Conservation (phyloP, 2,797 vertebrate species). For the Rousettus madagascariensis region DNA sequence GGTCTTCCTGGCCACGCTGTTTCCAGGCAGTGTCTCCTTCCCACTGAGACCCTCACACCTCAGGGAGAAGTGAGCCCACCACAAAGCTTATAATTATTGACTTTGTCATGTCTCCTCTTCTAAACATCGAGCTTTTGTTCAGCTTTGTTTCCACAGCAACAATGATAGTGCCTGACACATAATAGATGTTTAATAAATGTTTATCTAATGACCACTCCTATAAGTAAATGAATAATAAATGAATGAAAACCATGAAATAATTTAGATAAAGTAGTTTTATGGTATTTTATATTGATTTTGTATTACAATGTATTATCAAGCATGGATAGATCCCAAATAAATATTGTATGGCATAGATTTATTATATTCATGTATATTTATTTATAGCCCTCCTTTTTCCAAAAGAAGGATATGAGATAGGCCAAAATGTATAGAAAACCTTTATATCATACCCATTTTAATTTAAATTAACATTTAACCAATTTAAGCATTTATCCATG, state of each 20-base stretch:
- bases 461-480: not conserved
- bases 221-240: not conserved
- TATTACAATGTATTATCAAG: not conserved
- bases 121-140: not conserved
- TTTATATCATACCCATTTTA: not conserved
- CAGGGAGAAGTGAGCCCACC: not conserved
- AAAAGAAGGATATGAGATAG: conserved; percentile 1
- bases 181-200: not conserved
- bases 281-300: not conserved
- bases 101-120: not conserved
- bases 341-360: not conserved
- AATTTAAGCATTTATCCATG: not conserved
- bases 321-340: not conserved
- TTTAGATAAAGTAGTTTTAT: not conserved
- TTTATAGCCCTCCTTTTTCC: not conserved
- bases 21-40: not conserved
- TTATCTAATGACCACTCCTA: not conserved
- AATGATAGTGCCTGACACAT: not conserved
- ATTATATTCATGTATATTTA: not conserved
- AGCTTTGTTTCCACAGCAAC: not conserved
- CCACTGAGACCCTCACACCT: not conserved
- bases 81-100: not conserved
- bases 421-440: not conserved
- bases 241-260: not conserved
- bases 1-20: not conserved